Evolutionary conservation across 1,140 invertebrate species (phyloP), one percentile per base, ranked within the genome.

Genomic region (Diplogasteroides magnus): DNA sequence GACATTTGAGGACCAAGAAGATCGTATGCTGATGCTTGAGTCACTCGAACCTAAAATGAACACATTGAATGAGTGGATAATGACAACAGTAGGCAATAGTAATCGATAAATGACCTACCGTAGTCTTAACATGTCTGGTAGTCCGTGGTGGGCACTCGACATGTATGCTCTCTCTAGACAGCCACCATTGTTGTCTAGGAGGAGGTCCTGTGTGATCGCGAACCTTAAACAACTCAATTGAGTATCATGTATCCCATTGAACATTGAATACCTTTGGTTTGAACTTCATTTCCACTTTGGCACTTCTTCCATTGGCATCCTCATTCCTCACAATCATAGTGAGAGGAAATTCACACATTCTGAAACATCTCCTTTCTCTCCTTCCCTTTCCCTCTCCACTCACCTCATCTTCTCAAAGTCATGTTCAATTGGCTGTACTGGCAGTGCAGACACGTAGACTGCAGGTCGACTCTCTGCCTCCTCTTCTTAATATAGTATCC

Each of bases 301-400:
- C 32, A 23, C 13, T 0, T 23, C 65, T 27, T 19, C 55, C 55
- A 26, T 15, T 14, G 25, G 19, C 19, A 60, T 60, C 27, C n/a
- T 67, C 59, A n/a, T 67, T 67, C 1, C 59, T 48, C 14, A 67
- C 27, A 3, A 27, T 31, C 29, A 67, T 1, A 3, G 48, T 60
- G 6, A 67, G 11, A 13, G 65, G 65, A 15, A 67, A 31, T 15
- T 67, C 56, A 15, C 65, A 67, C n/a, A 67, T n/a, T 23, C 57
- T 27, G 25, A 57, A 67, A 1, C 13, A 23, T 19, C 19, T 48
- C 37, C 37, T 48, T 6, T 19, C 19, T 48, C 37, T 11, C 37
- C 37, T 19, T 6, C 37, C 37, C 6, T 48, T 48, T 19, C 37
- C 19, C 37, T 48, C 37, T 19, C 37, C 19, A 48, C 37, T 48